Base-by-base conservation (phyloP, 2,888 invertebrate genomes). In the Drosophila cyrtoloma region DNA sequence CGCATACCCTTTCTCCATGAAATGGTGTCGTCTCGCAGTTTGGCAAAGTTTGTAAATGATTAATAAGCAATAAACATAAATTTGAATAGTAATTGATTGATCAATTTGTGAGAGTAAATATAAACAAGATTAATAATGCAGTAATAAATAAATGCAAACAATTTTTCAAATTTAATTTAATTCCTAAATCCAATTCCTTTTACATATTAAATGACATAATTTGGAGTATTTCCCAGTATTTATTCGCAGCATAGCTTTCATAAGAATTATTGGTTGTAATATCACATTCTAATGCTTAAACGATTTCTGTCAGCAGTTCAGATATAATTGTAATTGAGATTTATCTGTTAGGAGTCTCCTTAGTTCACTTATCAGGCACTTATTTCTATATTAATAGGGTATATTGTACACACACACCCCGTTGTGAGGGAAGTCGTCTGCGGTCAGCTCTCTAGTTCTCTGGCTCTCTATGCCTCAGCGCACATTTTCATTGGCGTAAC, bases 401-500 rank as follows among this genome's bases (percentile, higher is more conserved):
- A 26, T 28, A 9, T 47, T 16, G 5, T 22, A 47, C 47, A 22
- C 22, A 16, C 47, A n/a, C 10, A 47, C 22, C 26, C 47, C 26
- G 47, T 47, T 47, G 16, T 26, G 47, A 14, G n/a, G 26, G 28
- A 57, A 39, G 19, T 32, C 37, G 9, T 37, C 57, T 79, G 80
- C 75, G 82, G 90, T 75, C 68, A 67, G 61, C 56, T 79, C 68
- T 86, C 22, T 4, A 47, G 47, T 22, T 22, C 22, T 26, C 47
- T 26, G 47, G 47, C 16, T 47, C 75, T 70, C 76, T 66, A 90
- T 78, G 86, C 76, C 74, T 78, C 77, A 74, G 66, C 78, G 89
- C 82, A 78, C 87, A 75, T 78, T 86, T 90, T 78, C 91, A 86
- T 84, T 86, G 87, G 75, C 80, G 82, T 71, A 89, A 78, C 87